These are phyloP conservation scores for Drosophila rhopaloa DNA, from an alignment of 1,140 invertebrate genomes.

Conservation along the genomic window DNA sequence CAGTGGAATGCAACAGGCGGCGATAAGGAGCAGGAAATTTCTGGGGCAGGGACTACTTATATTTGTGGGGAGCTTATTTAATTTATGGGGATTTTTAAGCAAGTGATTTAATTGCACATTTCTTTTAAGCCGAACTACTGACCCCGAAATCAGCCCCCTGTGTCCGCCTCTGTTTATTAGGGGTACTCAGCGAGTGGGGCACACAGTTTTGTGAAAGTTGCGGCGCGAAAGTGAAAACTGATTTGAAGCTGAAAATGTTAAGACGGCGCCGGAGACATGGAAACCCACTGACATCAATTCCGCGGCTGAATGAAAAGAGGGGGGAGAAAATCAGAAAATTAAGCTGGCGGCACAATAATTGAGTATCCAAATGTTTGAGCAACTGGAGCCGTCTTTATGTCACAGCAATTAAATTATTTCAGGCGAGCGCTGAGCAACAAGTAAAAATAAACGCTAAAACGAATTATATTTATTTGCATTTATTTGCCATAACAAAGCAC, in stretches of 20 bases:
- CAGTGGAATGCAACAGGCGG: slow-evolving; percentile 25
- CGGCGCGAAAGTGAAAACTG: slow-evolving; percentile 69
- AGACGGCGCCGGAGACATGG: slow-evolving; percentile 39
- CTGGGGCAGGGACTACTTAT: too few species aligned
- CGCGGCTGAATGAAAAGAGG: not conserved
- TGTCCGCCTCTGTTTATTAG: not conserved
- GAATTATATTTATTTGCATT: slow-evolving; percentile 67
- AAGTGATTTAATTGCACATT: not conserved
- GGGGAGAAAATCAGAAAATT: slow-evolving; percentile 25
- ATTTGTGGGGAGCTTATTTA: too few species aligned
- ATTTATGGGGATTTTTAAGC: not conserved
- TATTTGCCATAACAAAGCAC: slow-evolving; percentile 54
- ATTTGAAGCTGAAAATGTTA: slow-evolving; percentile 56
- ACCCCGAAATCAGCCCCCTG: not conserved
- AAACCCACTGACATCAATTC: slow-evolving; percentile 71
- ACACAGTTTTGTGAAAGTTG: slow-evolving; percentile 59
- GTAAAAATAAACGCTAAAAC: slow-evolving; percentile 43
- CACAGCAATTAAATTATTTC: slow-evolving; percentile 63
- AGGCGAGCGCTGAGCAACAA: slow-evolving; percentile 24
- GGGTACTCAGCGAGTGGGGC: slow-evolving; percentile 7
- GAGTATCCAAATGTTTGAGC: slow-evolving; percentile 34
- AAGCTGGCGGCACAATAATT: slow-evolving; percentile 35
- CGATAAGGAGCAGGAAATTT: not conserved
- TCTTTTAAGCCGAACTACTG: not conserved
- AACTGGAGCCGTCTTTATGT: slow-evolving; percentile 51